Base-by-base conservation (phyloP, 2,888 invertebrate genomes). In the Dolomedes plantarius region DNA sequence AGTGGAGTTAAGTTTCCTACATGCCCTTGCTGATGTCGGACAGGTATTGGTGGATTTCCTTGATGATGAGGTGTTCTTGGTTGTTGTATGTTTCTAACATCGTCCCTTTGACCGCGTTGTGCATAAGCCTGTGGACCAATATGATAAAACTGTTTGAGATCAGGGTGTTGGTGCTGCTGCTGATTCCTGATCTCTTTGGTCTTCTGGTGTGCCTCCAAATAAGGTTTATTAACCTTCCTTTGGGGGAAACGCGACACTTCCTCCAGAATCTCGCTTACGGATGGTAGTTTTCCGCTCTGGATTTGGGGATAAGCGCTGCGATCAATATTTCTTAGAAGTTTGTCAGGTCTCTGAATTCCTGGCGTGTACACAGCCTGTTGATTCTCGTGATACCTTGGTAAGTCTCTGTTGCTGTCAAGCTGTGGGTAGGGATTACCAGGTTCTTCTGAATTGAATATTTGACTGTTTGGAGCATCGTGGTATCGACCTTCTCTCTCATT, bases 321-420 rank as follows among this genome's bases (percentile, higher is more conserved):
- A 28, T 74, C 36, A 6, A 39, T 28, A 28, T 19, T 85, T 27
- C 76, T 41, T 11, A 85, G 6, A 16, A 85, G 41, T 28, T 85
- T 85, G 13, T 78, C 76, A 6, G 77, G 76, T 62, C 77, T 77
- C 23, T 85, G 83, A 27, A 71, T 75, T 1, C 71, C 82, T 27
- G 71, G 75, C 1, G 56, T 31, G 9, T 67, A 67, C 2, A 41
- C 28, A 69, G 31, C 9, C 1, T 32, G 39, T n/a, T 39, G 27
- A 16, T 16, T 27, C 28, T 69, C 41, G 1, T 28, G 31, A 29
- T 65, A 31, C n/a, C 65, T 65, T 13, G 11, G 13, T 16, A 31
- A 23, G 13, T 76, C 29, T 11, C 29, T 69, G 2, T 0, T 16
- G 36, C 32, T 28, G 11, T 64, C 65, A 13, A 29, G 65, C 13